These are phyloP conservation scores for Scaptomyza graminum DNA, from an alignment of 1,140 invertebrate species.

Conservation along the genomic window DNA sequence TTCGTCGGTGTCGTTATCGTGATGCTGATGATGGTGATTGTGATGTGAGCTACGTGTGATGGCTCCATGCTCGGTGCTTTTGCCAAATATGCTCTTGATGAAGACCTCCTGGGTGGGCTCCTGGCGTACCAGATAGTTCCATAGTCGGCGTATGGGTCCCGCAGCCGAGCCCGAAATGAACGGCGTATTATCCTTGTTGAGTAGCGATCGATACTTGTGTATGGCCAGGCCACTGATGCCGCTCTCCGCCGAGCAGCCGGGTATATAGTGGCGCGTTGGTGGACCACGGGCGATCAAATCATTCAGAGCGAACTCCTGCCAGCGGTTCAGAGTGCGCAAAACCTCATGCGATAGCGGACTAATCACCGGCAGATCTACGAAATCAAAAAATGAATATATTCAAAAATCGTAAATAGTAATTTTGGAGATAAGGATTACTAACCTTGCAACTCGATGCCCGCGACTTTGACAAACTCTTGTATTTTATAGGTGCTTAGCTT, in stretches of 20 bases:
- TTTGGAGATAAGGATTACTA: conserved; percentile 30
- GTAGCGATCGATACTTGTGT: conserved; percentile 95
- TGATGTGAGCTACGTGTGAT: conserved; percentile 54
- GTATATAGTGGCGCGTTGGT: conserved; percentile 59
- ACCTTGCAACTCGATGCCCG: conserved; percentile 97
- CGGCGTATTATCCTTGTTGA: conserved; percentile 97
- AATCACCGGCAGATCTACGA: conserved; percentile 93
- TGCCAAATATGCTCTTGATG: conserved; percentile 96
- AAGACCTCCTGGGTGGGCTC: conserved; percentile 97
- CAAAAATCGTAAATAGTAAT: background rate
- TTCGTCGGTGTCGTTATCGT: conserved; percentile 73
- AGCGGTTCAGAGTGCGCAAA: conserved; percentile 92
- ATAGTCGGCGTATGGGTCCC: conserved; percentile 93
- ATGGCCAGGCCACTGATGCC: conserved; percentile 91
- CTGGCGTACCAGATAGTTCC: conserved; percentile 97
- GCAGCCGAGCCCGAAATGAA: conserved; percentile 92
- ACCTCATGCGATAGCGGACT: conserved; percentile 97
- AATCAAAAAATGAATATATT: background rate
- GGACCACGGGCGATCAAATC: conserved; percentile 83
- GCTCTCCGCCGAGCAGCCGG: conserved; percentile 91
- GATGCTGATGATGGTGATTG: conserved; percentile 43
- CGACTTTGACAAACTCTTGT: conserved; percentile 88
- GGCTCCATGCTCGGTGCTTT: conserved; percentile 50
- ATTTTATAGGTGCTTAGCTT: conserved; percentile 93
- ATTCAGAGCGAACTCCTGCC: conserved; percentile 88